Conservation (phyloP, 2,113 vertebrate genomes). For the Eublepharis macularius region DNA sequence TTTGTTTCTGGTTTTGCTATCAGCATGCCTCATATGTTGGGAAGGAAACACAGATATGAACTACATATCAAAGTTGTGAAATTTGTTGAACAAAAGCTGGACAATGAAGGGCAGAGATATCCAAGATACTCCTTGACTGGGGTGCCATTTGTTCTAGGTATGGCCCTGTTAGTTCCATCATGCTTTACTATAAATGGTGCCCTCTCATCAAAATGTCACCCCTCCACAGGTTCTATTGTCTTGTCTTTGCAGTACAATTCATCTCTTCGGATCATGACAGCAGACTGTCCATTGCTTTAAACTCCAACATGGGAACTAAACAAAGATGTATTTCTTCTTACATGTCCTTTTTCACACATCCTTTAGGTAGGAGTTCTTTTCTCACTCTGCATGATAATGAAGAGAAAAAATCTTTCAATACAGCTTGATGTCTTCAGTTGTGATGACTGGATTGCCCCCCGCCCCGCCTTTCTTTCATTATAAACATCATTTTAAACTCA, state of each 20-base stretch:
- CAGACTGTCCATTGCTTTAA: background rate
- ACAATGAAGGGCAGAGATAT: too few species aligned
- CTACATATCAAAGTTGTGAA: too few species aligned
- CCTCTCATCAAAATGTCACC: background rate
- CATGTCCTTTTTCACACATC: background rate
- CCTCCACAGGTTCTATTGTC: background rate
- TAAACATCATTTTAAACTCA: conserved; percentile 12
- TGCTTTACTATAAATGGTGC: too few species aligned
- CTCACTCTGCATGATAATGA: background rate
- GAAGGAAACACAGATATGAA: too few species aligned
- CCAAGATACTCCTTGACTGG: too few species aligned
- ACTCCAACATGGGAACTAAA: background rate
- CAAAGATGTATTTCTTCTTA: background rate
- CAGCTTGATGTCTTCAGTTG: background rate
- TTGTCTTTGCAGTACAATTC: too few species aligned
- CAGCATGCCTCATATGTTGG: too few species aligned
- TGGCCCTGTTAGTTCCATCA: too few species aligned
- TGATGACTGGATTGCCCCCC: background rate
- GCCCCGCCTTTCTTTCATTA: conserved; percentile 13
- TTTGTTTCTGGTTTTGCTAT: too few species aligned
- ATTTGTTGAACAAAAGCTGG: too few species aligned
- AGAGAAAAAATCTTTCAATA: background rate
- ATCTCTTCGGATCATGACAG: background rate
- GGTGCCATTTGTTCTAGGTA: too few species aligned
- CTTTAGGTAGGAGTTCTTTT: background rate